Conservation (phyloP, 2,113 vertebrate species). For the Grallaria varia region DNA sequence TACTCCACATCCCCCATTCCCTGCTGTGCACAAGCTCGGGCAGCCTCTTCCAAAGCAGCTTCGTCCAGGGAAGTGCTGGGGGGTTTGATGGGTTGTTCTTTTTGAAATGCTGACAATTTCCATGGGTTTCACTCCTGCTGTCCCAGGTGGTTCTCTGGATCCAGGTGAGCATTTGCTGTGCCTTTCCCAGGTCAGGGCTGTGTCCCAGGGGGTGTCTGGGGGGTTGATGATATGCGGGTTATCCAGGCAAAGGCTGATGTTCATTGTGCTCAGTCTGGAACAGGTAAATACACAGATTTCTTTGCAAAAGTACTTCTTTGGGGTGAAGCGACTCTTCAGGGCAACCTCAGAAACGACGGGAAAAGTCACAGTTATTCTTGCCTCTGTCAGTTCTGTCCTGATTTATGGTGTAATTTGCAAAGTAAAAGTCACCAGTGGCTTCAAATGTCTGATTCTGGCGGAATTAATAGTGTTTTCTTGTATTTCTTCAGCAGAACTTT, state of each 20-base stretch:
- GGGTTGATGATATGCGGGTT: accelerated
- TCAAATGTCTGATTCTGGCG: not conserved
- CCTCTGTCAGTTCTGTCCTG: not conserved
- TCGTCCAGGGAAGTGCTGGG: no score
- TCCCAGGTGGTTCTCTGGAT: not conserved
- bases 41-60: not conserved
- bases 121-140: accelerated
- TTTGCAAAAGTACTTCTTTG: not conserved
- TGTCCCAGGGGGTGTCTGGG: no score
- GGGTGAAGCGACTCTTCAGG: not conserved
- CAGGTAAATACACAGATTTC: accelerated
- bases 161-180: accelerated
- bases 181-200: not conserved
- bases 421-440: not conserved
- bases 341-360: not conserved
- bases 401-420: not conserved
- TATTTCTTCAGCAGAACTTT: not conserved
- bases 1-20: not conserved
- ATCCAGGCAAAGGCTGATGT: not conserved
- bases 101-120: not conserved
- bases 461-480: not conserved
- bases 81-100: accelerated
- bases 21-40: not conserved
- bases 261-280: accelerated
- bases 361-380: not conserved